Base-by-base conservation (phyloP, 2,888 invertebrate species). In the Sarcophaga rosellei region DNA sequence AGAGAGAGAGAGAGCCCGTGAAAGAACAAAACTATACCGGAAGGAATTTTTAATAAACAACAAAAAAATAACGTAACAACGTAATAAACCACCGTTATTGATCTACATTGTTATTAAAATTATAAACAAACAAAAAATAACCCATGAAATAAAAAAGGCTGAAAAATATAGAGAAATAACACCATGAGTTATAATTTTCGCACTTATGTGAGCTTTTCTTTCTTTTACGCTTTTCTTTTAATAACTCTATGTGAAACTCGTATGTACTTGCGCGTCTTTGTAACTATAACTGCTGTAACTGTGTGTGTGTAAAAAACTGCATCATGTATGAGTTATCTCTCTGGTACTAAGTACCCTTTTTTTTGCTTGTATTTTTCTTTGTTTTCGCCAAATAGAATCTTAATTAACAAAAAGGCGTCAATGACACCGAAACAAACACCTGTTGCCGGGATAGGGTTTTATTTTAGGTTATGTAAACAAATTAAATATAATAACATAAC, bases 151-250 rank as follows among this genome's bases (percentile, higher is more conserved):
- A 17, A 53, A 53, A 53, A 35, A 35, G 35, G 35, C 35, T 35
- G 35, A 35, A 35, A 35, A 35, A 35, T 35, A 25, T 3, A 35
- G 15, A 12, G 10, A 53, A 53, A 53, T 53, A 53, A 17, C 53
- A 63, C 73, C 78, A 88, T 88, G 88, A 88, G 86, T 69, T 86
- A 87, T 76, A 82, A 75, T 70, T 79, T 83, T 75, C 85, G 86
- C 84, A 87, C 81, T 75, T 86, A 88, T 85, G 88, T 88, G 88
- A 88, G 87, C 88, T 86, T 86, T 59, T 44, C 65, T 77, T 83
- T 47, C 12, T 82, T 66, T 21, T 23, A 79, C 53, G 82, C 78
- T 84, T 68, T 74, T 21, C 72, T 69, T n/a, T n/a, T 75, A 66
- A 76, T 21, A 79, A 85, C 84, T 65, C 53, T 76, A 61, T 74